Conservation (phyloP, 2,113 vertebrate genomes). For the Xenus cinereus region DNA sequence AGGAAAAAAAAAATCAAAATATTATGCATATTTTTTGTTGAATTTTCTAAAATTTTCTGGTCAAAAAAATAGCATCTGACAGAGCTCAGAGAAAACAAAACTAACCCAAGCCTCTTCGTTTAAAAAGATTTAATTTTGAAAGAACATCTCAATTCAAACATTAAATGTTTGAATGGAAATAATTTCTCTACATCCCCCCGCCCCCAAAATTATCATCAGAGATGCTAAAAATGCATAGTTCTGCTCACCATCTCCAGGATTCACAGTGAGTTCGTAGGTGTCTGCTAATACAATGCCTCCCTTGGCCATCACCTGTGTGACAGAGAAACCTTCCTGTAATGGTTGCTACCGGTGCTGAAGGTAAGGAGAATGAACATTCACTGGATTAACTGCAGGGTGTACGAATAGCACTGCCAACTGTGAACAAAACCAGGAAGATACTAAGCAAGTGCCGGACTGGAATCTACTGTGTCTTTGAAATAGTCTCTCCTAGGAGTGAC, state of each 20-base stretch:
- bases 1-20: background rate
- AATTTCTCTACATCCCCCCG: background rate
- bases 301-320: conserved; percentile 75
- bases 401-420: background rate
- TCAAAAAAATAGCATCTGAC: background rate
- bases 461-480: background rate
- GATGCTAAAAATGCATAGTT: background rate
- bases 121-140: background rate
- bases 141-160: background rate
- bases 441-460: background rate
- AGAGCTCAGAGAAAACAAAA: background rate
- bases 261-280: conserved; percentile 21
- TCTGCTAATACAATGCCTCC: conserved; percentile 57
- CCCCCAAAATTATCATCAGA: background rate
- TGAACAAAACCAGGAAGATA: background rate
- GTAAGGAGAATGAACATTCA: background rate
- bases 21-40: background rate
- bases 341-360: background rate
- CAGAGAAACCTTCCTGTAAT: background rate
- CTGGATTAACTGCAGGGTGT: background rate
- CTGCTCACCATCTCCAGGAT: conserved; percentile 53
- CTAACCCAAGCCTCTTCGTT: background rate
- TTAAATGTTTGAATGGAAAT: background rate
- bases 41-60: background rate
- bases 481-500: background rate